Evolutionary conservation across 2,797 vertebrate genomes (phyloP).

Genomic region (Pseudotriccus pelzelni): DNA sequence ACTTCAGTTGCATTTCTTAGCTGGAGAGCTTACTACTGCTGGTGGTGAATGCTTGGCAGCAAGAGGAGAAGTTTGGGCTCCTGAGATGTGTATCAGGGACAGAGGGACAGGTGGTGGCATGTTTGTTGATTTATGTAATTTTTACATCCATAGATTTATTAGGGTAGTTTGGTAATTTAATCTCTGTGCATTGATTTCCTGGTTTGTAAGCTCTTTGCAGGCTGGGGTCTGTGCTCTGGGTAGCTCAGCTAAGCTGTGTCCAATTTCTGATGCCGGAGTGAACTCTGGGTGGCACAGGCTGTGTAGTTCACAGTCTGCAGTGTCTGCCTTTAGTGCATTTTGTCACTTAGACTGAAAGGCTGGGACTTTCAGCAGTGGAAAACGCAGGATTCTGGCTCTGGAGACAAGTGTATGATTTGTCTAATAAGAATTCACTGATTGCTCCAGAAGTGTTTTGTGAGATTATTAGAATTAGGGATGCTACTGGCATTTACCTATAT

Average conservation of each 20-base stretch:
- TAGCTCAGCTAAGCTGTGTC: not conserved
- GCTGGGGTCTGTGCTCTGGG: not conserved
- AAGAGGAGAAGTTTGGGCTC: not conserved
- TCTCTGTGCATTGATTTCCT: not conserved
- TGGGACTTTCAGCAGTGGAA: not conserved
- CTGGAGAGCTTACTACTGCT: not conserved
- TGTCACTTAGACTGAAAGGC: not conserved
- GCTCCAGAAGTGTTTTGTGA: not conserved
- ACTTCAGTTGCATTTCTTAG: not conserved
- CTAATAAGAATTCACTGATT: not conserved
- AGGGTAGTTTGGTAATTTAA: not conserved
- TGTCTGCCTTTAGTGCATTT: not conserved
- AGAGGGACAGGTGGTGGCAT: not conserved
- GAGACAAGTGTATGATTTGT: not conserved
- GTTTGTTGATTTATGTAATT: not conserved
- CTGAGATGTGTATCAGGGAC: not conserved
- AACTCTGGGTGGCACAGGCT: not conserved
- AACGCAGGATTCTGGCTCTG: not conserved
- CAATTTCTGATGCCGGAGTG: not conserved
- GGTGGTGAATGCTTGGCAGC: not conserved
- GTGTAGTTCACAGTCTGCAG: not conserved
- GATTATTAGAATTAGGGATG: not conserved
- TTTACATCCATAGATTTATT: not conserved
- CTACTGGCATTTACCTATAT: not conserved
- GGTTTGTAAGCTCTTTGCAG: not conserved